These are phyloP conservation scores for Chloroclysta siterata DNA, from an alignment of 2,888 invertebrate genomes.

Conservation along the genomic window DNA sequence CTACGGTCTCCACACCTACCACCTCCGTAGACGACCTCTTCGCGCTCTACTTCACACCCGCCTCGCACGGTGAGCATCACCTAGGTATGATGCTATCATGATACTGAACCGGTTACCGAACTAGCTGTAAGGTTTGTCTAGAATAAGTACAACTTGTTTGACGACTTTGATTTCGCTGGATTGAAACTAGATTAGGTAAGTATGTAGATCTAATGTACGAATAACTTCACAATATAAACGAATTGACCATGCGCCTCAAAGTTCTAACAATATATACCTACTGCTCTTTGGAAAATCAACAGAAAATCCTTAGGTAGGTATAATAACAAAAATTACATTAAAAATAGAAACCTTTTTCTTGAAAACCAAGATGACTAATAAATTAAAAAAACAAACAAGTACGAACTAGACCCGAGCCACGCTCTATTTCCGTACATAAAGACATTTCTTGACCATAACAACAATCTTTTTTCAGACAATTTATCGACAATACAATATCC, in stretches of 20 bases:
- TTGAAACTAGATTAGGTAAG: slow-evolving; percentile 31
- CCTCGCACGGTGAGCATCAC: slow-evolving; percentile 83
- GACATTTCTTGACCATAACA: too few species aligned
- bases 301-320: background rate
- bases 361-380: too few species aligned
- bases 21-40: slow-evolving; percentile 90
- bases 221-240: slow-evolving; percentile 9
- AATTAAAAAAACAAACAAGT: too few species aligned
- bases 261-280: background rate
- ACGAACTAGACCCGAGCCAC: too few species aligned
- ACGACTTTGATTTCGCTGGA: slow-evolving; percentile 40
- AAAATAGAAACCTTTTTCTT: too few species aligned
- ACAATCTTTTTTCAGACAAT: too few species aligned
- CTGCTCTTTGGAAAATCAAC: background rate
- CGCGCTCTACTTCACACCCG: slow-evolving; percentile 89
- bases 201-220: slow-evolving; percentile 23
- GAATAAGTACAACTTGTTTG: slow-evolving; percentile 43
- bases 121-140: slow-evolving; percentile 32
- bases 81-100: slow-evolving; percentile 39
- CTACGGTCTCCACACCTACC: slow-evolving; percentile 59
- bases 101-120: slow-evolving; percentile 37
- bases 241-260: slow-evolving; percentile 12
- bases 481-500: too few species aligned
- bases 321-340: too few species aligned
- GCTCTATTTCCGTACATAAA: too few species aligned